Evolutionary conservation across 2,888 invertebrate genomes (phyloP), one percentile per base, ranked within the genome.

Genomic region (Sipha maydis): DNA sequence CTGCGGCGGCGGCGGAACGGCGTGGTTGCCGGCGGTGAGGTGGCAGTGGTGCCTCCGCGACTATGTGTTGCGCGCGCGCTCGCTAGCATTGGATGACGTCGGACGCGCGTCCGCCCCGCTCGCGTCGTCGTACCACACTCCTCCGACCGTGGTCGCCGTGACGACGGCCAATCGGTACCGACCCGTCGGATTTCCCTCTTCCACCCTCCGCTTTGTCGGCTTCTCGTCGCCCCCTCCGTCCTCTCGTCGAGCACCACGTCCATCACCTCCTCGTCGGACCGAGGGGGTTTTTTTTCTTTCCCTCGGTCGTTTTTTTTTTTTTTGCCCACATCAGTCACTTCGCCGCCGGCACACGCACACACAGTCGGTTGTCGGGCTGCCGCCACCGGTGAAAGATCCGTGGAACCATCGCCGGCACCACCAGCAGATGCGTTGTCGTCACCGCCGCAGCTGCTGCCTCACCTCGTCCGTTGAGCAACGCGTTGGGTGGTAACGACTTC

Each of bases 291-390:
- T 78, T 48, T 85, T 85, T 84, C 31, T 82, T 78, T 77, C 78
- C 31, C 77, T 28, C 17, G 19, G 19, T 5, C n/a, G n/a, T 75
- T 77, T 85, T 85, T 34, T 34, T 34, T 85, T 34, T 34, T 34
- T 48, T 85, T 85, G 1, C 85, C 85, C 85, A 34, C 85, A 85
- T 77, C 85, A 85, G 85, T 85, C 85, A 78, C 85, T 77, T 69
- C 77, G 85, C 85, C 85, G 85, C 61, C 84, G 84, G 77, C 85
- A 77, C 77, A 73, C 84, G 77, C 34, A 48, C 14, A 69, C 77
- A 25, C 67, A 31, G 67, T 67, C 67, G 61, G 38, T 76, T n/a
- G 56, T 75, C 84, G 38, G n/a, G 25, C 25, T 11, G 8, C 14
- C 41, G 21, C 41, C 41, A n/a, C n/a, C 48, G 67, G 17, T 77